Conservation (phyloP, 2,113 vertebrate species). For the Zeus faber region DNA sequence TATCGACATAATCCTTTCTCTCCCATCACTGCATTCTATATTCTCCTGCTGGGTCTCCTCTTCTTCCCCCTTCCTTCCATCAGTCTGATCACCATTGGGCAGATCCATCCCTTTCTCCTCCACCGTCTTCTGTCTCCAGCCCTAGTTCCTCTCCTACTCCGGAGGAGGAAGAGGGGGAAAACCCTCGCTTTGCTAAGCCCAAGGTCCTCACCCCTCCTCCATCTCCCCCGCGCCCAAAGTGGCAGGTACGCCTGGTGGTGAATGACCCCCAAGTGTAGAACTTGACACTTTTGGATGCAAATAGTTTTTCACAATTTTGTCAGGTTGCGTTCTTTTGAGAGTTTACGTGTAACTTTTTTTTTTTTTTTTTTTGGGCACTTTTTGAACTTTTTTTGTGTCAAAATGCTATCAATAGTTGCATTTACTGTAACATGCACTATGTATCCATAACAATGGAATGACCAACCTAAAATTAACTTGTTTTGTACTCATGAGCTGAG, state of each 20-base stretch:
- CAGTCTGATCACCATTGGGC: constrained; percentile 34
- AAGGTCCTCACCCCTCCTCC: constrained; percentile 27
- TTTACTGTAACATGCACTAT: no score
- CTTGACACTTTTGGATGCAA: no score
- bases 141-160: constrained; percentile 30
- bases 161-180: constrained; percentile 34
- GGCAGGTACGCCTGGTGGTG: constrained; percentile 54
- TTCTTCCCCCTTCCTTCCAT: not conserved
- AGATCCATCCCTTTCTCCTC: constrained; percentile 28
- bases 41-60: not conserved
- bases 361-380: no score
- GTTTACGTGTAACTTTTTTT: no score
- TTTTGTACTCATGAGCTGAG: not conserved
- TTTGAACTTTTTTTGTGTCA: no score
- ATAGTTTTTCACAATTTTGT: no score
- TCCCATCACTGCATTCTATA: constrained; percentile 1
- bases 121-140: constrained; percentile 36
- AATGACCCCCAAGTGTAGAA: no score
- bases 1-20: not conserved
- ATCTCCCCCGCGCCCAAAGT: constrained; percentile 45
- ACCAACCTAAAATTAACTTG: not conserved
- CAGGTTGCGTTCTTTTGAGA: no score
- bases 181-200: constrained; percentile 68
- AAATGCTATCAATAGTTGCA: no score
- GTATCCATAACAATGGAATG: no score